Base-by-base conservation (phyloP, 2,888 invertebrate species). In the Rotaria magnacalcarata region DNA sequence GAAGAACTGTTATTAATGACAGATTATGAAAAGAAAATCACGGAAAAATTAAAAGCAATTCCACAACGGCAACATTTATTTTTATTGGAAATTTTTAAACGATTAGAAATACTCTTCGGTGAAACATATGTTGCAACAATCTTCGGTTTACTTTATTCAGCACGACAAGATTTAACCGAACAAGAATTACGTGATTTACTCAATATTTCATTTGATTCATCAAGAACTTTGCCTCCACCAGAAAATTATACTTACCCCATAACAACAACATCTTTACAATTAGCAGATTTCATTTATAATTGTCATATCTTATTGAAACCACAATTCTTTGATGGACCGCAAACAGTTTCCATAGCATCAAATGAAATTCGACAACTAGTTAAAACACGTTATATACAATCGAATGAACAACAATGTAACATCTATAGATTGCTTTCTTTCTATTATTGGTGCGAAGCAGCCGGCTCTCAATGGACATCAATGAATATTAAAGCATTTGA, bases 1-100 rank as follows among this genome's bases (percentile, higher is more conserved):
- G 91, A 92, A 87, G 91, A 91, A 87, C 89, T 92, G 11, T 87
- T 91, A 54, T 89, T 90, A 43, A 90, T 89, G 89, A 91, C 91
- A 19, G 88, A 90, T 16, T 91, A 90, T 89, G 90, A 91, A 85
- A 89, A 89, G 89, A 90, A 91, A 90, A 88, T 91, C 19, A 89
- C 89, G 1, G 87, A 88, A 75, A 90, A 90, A 87, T 87, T 91
- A 85, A 89, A 90, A 87, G 88, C 89, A 8, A 88, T 91, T 86
- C 90, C 91, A 27, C 90, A 90, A 67, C 90, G 90, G 0, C 88
- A 90, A 16, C 88, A 89, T 16, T 87, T 87, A 84, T 88, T 91
- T 85, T 88, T 91, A 86, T 89, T 89, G 87, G 89, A 90, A 52
- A 88, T 90, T 16, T 86, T 91, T 85, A 87, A 87, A 14, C 87